Evolutionary conservation across 1,140 invertebrate genomes (phyloP), one percentile per base, ranked within the genome.

Genomic region (Phocides pigmalion): DNA sequence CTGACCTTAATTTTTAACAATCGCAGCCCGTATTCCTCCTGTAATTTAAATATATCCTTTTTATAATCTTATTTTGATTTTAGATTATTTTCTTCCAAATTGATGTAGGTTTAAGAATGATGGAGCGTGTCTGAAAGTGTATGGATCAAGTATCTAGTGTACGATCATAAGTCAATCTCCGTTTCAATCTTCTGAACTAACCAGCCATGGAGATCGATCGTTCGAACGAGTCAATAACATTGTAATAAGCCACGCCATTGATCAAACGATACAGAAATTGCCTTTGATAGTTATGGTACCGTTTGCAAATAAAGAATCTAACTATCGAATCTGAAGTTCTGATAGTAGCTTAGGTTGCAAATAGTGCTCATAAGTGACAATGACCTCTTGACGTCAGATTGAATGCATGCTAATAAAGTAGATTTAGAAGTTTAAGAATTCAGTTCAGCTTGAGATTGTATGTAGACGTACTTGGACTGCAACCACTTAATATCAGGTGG

Each of bases 1-100:
- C 37, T 39, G 58, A 37, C 17, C 54, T 35, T 59, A 59, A 59
- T 47, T 59, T 61, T 61, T 61, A 61, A 59, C 56, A 42, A 54
- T n/a, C 19, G 51, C 22, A 54, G 35, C n/a, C n/a, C n/a, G n/a
- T n/a, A n/a, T n/a, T 44, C 22, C 54, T 19, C 22, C 41, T 59
- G 28, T 47, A 58, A 46, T 59, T 59, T 61, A n/a, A n/a, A n/a
- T n/a, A n/a, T n/a, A 47, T 32, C 42, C 44, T 61, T 61, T 47
- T 61, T 61, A 46, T 61, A 25, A 25, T 28, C 25, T 35, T 42
- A 1, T 32, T 12, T 28, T 58, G 28, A 0, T 42, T 28, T 58
- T 58, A 25, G 20, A 1, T 49, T 49, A 15, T n/a, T 46, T 14
- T 39, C n/a, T 39, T 39, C n/a, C n/a, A 39, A 39, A 12, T 5